Evolutionary conservation across 2,888 invertebrate genomes (phyloP).

Genomic region (Hirtodrosophila duncani): DNA sequence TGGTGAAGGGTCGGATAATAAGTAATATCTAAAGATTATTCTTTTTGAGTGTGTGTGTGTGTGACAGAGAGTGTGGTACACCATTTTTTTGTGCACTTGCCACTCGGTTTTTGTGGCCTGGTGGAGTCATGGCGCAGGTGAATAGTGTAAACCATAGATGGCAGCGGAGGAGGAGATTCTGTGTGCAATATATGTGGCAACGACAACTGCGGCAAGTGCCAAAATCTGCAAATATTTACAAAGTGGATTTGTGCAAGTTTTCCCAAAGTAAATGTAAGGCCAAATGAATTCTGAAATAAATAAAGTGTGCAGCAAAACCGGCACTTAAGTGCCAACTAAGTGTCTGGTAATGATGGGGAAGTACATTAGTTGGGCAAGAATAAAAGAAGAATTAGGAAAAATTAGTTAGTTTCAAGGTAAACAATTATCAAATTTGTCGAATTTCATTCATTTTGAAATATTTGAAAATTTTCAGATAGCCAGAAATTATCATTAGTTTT

Average conservation of each 20-base stretch:
- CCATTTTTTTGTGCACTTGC: conserved; percentile 34
- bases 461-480: too few relatives aligned
- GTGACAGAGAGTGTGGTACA: too few relatives aligned
- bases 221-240: conserved; percentile 61
- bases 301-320: conserved; percentile 19
- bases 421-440: too few relatives aligned
- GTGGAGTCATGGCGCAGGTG: conserved; percentile 47
- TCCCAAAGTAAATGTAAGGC: conserved; percentile 43
- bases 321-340: conserved; percentile 54
- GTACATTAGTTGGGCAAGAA: too few relatives aligned
- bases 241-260: conserved; percentile 65
- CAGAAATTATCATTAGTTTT: too few relatives aligned
- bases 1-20: conserved; percentile 40
- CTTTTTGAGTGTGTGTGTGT: conserved; percentile 14
- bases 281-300: conserved; percentile 56
- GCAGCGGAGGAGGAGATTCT: conserved; percentile 31
- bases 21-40: conserved; percentile 66
- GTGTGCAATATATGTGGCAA: conserved; percentile 39
- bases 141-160: conserved; percentile 12
- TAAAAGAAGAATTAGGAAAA: too few relatives aligned
- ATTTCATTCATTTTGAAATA: too few relatives aligned
- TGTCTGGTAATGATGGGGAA: conserved; percentile 42
- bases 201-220: conserved; percentile 52
- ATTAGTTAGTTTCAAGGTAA: too few relatives aligned
- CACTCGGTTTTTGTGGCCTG: conserved; percentile 53